phyloP scores from a whole-genome alignment of 2,113 vertebrate genomes.

The Hippoglossus stenolepis region DNA sequence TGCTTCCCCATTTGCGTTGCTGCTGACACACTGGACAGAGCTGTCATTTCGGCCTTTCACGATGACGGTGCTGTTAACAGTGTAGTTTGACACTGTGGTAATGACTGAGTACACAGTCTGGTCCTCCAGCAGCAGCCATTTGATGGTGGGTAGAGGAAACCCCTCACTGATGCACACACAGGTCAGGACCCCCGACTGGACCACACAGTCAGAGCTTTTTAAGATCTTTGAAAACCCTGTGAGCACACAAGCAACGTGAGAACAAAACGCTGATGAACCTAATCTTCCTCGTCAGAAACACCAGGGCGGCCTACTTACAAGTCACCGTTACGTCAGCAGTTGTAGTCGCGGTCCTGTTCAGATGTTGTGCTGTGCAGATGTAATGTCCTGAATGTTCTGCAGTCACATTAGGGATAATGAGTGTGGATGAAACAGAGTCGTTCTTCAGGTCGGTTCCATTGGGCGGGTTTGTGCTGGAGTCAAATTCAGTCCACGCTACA shows the following conservation, averaged over 20 bases:
- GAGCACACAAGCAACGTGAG: background rate
- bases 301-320: slow-evolving; percentile 44
- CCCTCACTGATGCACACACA: slow-evolving; percentile 64
- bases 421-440: background rate
- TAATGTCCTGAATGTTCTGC: slow-evolving; percentile 50
- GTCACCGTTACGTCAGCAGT: slow-evolving; percentile 38
- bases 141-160: slow-evolving; percentile 52
- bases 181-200: slow-evolving; percentile 27
- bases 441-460: background rate
- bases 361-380: slow-evolving; percentile 43
- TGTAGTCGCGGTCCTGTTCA: background rate
- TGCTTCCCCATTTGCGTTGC: slow-evolving; percentile 23
- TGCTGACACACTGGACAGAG: slow-evolving; percentile 46
- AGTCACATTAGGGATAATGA: slow-evolving; percentile 34
- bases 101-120: slow-evolving; percentile 12
- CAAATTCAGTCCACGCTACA: slow-evolving; percentile 31
- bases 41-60: slow-evolving; percentile 9
- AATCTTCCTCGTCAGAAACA: background rate
- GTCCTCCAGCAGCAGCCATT: slow-evolving; percentile 47
- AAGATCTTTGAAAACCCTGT: slow-evolving; percentile 36
- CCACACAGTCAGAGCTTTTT: slow-evolving; percentile 34
- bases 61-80: slow-evolving; percentile 46
- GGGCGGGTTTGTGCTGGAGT: background rate
- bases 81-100: slow-evolving; percentile 26
- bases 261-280: background rate